Evolutionary conservation across 2,797 vertebrate species (phyloP), one percentile per base, ranked within the genome.

Genomic region (Carapus acus): DNA sequence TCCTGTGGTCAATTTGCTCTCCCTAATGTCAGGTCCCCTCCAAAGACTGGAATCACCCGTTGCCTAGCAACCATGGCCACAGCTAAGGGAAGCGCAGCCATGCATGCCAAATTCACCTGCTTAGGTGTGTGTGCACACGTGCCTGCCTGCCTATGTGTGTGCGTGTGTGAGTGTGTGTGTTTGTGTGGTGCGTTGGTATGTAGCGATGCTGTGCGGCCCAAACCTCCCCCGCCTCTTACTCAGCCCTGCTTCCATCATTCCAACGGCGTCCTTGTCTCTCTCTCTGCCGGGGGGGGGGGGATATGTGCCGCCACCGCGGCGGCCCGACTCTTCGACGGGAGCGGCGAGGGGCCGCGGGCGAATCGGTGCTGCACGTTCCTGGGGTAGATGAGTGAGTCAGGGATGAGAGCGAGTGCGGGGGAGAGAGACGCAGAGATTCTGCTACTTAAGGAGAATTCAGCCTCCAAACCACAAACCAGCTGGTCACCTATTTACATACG

Each of bases 1-100:
- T 94, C 90, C 92, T 90, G 91, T 96, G 94, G 94, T 96, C 94
- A 97, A 94, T 98, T 96, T 98, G 91, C 93, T 95, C 92, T 94
- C 92, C 91, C 93, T 96, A 97, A 97, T 96, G 93, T 96, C 94
- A 95, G 91, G 90, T 85, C 90, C 92, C 92, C 92, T 87, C 90
- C 72, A 84, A 91, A 87, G 90, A 74, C 85, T 88, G 78, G 84
- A 90, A 90, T 91, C 87, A 85, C 88, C 79, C 86, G 91, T 97
- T 89, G 90, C 94, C 83, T 97, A 96, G 94, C 94, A 98, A 96
- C 96, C 87, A 80, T 84, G 86, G 85, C 87, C 87, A 91, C 90
- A 87, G 90, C 87, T 78, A 82, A 84, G 86, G 85, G 85, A 91
- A 91, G 89, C 88, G 85, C 82, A 90, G 88, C 89, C 93, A 92